Percentiles rank a stretch among this genome's conserved stretches.
These are phyloP conservation scores for Helobdella robusta DNA, from an alignment of 2,888 invertebrate genomes.

Conservation along the genomic window DNA sequence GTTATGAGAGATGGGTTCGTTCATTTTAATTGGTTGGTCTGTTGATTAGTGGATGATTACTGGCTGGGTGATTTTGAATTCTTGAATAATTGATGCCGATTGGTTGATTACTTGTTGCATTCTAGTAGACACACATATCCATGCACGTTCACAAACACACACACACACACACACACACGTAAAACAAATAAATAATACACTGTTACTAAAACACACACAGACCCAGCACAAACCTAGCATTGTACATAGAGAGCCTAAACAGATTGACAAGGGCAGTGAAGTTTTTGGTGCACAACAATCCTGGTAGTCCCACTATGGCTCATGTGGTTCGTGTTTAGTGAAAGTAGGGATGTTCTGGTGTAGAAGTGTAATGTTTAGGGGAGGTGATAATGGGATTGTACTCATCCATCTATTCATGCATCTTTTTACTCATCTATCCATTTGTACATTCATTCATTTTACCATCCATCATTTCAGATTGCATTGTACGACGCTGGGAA, in stretches of 20 bases:
- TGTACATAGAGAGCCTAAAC: conserved; percentile 65
- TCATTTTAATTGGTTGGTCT: not conserved
- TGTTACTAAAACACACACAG: conserved; percentile 36
- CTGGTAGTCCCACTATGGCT: conserved; percentile 82
- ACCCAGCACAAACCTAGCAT: conserved; percentile 53
- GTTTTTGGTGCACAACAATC: conserved; percentile 84
- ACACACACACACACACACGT: too few species aligned
- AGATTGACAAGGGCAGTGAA: conserved; percentile 74
- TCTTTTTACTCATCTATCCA: too few species aligned
- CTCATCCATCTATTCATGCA: too few species aligned
- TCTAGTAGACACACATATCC: too few species aligned
- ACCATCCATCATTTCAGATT: conserved; percentile 44
- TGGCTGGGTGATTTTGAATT: not conserved
- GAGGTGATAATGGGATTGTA: too few species aligned
- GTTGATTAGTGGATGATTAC: too few species aligned
- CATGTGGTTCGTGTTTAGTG: conserved; percentile 66
- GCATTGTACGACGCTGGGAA: conserved; percentile 60
- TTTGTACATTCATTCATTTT: too few species aligned
- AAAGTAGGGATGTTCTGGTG: not conserved
- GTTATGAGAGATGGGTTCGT: conserved; percentile 68
- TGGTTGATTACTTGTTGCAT: too few species aligned
- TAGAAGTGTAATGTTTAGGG: not conserved
- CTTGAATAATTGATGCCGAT: not conserved
- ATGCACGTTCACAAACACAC: too few species aligned
- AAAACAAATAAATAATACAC: too few species aligned